phyloP scores from a whole-genome alignment of 2,113 vertebrate genomes.

The Ceyx melanurus region DNA sequence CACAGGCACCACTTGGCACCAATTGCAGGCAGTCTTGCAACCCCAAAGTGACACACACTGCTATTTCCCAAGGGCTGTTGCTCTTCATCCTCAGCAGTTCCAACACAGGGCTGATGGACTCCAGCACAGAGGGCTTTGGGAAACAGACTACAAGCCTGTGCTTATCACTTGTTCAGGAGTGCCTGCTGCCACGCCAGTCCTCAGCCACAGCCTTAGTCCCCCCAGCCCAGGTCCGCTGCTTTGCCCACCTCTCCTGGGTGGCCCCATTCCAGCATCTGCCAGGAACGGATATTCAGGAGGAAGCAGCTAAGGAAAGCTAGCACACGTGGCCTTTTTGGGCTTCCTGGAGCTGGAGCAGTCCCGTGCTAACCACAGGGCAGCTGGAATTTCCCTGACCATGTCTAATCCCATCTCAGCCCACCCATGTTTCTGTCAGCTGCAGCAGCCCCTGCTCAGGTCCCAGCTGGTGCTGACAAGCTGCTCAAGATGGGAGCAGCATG shows the following conservation, averaged over 20 bases:
- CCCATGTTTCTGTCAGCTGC: background rate
- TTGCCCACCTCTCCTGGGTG: background rate
- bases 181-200: background rate
- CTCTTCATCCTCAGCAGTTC: background rate
- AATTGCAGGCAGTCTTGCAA: background rate
- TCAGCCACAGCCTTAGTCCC: background rate
- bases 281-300: fast-evolving
- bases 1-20: fast-evolving
- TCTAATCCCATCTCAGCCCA: background rate
- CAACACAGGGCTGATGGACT: background rate
- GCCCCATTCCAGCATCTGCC: background rate
- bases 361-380: background rate
- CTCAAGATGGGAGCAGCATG: background rate
- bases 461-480: background rate
- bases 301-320: background rate
- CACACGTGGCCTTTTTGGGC: fast-evolving
- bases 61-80: background rate
- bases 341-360: background rate
- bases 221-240: background rate
- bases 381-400: background rate
- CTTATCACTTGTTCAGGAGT: background rate
- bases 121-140: background rate
- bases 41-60: background rate
- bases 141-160: background rate
- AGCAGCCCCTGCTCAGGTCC: background rate